A percentile compares a stretch with the other conserved stretches of the same genome.
Conservation (phyloP, 2,797 vertebrate species). For the Gymnopithys bicolor region DNA sequence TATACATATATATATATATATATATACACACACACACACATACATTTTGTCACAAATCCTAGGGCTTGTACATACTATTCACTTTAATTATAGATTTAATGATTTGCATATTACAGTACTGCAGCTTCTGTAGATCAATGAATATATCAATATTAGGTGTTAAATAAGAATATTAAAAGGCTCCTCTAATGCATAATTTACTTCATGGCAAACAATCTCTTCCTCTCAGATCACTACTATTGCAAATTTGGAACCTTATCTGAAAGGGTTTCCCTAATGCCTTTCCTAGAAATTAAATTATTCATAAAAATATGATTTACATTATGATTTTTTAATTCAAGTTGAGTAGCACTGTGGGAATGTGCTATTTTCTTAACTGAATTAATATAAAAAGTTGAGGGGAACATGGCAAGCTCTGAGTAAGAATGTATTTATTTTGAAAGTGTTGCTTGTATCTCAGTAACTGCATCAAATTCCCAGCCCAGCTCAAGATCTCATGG, state of each 20-base stretch:
- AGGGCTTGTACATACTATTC: not conserved
- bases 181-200: slow-evolving; percentile 40
- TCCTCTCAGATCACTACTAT: slow-evolving; percentile 40
- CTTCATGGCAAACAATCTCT: slow-evolving; percentile 34
- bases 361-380: slow-evolving; percentile 32
- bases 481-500: not conserved
- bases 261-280: slow-evolving; percentile 29
- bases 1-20: too few relatives aligned
- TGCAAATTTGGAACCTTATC: slow-evolving; percentile 44
- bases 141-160: slow-evolving; percentile 38
- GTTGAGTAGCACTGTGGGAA: slow-evolving; percentile 22
- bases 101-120: slow-evolving; percentile 31
- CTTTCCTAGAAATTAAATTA: slow-evolving; percentile 55
- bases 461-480: not conserved
- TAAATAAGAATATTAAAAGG: slow-evolving; percentile 51
- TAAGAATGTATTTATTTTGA: not conserved
- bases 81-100: slow-evolving; percentile 63
- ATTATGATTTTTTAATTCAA: slow-evolving; percentile 39
- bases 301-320: slow-evolving; percentile 48
- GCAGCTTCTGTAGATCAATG: slow-evolving; percentile 1
- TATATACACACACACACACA: not conserved
- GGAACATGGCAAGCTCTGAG: not conserved
- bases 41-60: not conserved
- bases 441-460: not conserved
- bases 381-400: not conserved